Evolutionary conservation across 2,113 vertebrate genomes (phyloP).

Genomic region (Mugil cephalus): DNA sequence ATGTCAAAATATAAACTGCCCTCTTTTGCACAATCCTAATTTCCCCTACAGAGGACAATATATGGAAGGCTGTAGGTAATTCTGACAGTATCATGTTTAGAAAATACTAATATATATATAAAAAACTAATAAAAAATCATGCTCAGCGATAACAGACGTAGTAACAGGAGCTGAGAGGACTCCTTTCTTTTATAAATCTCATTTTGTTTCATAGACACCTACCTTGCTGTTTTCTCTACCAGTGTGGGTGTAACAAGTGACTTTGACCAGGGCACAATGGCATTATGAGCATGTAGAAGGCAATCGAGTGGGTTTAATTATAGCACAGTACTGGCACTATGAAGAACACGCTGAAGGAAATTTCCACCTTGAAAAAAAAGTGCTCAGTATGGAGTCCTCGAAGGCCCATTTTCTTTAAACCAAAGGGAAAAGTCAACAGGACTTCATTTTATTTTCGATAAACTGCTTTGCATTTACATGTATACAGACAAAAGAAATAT

Average conservation of each 20-base stretch:
- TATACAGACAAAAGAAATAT: too few species aligned
- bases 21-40: background rate
- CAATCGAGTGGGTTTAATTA: constrained; percentile 52
- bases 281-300: constrained; percentile 28
- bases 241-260: constrained; percentile 47
- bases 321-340: constrained; percentile 37
- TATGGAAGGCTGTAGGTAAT: too few species aligned
- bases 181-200: constrained; percentile 9
- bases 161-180: too few species aligned
- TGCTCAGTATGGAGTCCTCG: background rate
- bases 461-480: too few species aligned
- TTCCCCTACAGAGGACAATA: background rate
- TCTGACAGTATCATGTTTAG: too few species aligned
- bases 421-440: background rate
- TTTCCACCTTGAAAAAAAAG: background rate
- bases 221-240: constrained; percentile 25
- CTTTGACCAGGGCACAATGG: constrained; percentile 59
- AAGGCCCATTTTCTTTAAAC: too few species aligned
- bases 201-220: constrained; percentile 35
- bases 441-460: too few species aligned
- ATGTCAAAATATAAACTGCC: background rate
- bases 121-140: too few species aligned
- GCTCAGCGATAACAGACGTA: too few species aligned
- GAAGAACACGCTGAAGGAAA: constrained; percentile 30
- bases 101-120: too few species aligned